Evolutionary conservation across 35 echinoderm and acorn worm genomes (phyloP), one percentile per base, ranked within the genome.

Genomic region (Nesometra sesokonis): DNA sequence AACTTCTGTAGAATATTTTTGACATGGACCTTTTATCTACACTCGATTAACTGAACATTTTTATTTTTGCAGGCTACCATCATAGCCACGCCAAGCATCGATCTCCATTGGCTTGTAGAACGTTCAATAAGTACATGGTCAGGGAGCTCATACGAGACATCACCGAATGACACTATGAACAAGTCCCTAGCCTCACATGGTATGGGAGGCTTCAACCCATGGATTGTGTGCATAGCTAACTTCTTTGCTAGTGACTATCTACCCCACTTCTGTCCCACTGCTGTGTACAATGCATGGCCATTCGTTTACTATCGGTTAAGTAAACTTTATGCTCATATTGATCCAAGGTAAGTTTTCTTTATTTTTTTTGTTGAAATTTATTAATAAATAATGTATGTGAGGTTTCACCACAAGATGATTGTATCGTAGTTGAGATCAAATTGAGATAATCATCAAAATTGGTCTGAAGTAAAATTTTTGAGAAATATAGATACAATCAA

Each of bases 91-190:
- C 88, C 93, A 46, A 84, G 78, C 47, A 89, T 99, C 5, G 96
- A 99, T 76, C 89, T 99, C 9, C 92, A 99, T n/a, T 99, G 96
- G 96, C 93, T 99, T 3, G 77, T 99, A 27, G 96, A 99, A 36
- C 87, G 96, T 4, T 99, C 96, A 19, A 93, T 99, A 76, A 94
- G 85, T 35, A 90, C 92, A 13, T 99, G 96, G 96, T 99, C 96
- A 7, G 93, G 96, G 8, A 99, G 92, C 33, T 92, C 92, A 5
- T 99, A 99, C 52, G 96, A 93, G 81, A 90, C 92, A 8, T 89
- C 96, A 19, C 87, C 92, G 35, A 99, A 87, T 82, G 96, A 99
- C 82, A 94, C 88, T 19, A 80, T 92, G 19, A 90, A 83, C 77
- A 92, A 90, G 36, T 1, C 81, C n/a, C 35, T 99, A 35, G 90